Evolutionary conservation across 2,113 vertebrate genomes (phyloP).

Genomic region (Psilopogon haemacephalus): DNA sequence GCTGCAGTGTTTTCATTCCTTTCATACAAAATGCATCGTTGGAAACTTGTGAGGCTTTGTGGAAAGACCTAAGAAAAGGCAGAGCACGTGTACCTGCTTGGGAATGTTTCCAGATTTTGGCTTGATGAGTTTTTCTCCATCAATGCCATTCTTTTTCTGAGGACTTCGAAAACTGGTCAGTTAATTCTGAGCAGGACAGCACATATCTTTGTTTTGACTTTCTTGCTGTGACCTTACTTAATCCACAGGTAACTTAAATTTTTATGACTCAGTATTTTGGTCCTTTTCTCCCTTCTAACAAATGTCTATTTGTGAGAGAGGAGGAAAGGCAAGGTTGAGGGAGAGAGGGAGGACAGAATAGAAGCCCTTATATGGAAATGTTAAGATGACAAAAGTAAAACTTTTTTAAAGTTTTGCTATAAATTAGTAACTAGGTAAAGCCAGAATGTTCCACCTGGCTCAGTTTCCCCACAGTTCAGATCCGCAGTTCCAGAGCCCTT

Average conservation of each 20-base stretch:
- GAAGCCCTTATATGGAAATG: background rate
- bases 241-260: background rate
- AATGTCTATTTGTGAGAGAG: background rate
- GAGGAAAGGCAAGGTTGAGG: background rate
- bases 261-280: background rate
- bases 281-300: background rate
- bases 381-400: background rate
- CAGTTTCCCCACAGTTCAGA: fast-evolving
- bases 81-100: background rate
- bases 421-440: background rate
- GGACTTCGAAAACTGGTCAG: background rate
- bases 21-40: background rate
- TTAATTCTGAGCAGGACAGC: background rate
- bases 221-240: background rate
- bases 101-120: background rate
- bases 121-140: background rate
- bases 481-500: background rate
- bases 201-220: background rate
- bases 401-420: background rate
- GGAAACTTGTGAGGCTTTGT: background rate
- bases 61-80: background rate
- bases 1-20: background rate
- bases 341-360: no score
- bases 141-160: background rate
- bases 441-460: no score